phyloP scores from a whole-genome alignment of 2,113 vertebrate genomes.

The Sula dactylatra region DNA sequence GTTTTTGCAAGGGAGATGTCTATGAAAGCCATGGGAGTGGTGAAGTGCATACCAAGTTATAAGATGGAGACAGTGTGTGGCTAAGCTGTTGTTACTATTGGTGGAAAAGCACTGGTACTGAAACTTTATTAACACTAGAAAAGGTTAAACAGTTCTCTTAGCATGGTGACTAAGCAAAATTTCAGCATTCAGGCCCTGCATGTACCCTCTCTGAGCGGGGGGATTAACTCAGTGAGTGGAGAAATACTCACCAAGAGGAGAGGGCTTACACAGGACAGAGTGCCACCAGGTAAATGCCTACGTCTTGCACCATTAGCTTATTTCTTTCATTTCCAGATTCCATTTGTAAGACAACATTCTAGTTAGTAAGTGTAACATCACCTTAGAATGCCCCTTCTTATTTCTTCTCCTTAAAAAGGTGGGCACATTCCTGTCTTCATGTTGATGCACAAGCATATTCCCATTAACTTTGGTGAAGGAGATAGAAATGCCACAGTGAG shows the following conservation, averaged over 20 bases:
- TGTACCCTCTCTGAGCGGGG: neutral
- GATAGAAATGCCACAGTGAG: neutral
- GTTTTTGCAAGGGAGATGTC: neutral
- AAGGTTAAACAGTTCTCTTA: neutral
- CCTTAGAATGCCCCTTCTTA: neutral
- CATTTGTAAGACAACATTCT: neutral
- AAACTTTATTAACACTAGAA: neutral
- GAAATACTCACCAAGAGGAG: neutral
- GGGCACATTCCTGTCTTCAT: neutral
- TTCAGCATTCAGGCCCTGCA: neutral
- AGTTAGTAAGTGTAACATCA: neutral
- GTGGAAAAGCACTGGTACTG: neutral
- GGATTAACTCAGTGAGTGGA: neutral
- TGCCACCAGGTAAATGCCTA: neutral
- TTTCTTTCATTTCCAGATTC: neutral
- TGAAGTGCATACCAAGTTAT: neutral
- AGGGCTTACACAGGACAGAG: neutral
- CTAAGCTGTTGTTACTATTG: neutral
- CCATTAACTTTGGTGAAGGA: neutral
- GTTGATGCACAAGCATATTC: neutral
- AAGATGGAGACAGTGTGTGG: neutral
- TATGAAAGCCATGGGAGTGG: neutral
- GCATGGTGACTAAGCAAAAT: neutral
- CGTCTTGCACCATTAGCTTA: neutral
- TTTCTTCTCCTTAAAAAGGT: neutral